Evolutionary conservation across 2,113 vertebrate genomes (phyloP).

Genomic region (Fregata magnificens): DNA sequence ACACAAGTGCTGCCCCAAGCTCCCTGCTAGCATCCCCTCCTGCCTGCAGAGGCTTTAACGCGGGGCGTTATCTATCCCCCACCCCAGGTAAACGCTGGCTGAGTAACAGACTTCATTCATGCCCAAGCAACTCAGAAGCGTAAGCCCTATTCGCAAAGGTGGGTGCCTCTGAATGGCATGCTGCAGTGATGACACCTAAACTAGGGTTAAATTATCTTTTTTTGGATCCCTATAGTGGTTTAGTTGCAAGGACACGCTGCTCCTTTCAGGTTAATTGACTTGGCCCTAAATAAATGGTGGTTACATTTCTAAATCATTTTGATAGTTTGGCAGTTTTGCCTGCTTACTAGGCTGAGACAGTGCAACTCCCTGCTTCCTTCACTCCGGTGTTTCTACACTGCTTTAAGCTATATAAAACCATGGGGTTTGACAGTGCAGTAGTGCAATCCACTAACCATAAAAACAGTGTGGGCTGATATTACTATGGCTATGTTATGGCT

Average conservation of each 20-base stretch:
- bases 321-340: neutral
- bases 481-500: neutral
- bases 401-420: neutral
- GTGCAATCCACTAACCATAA: neutral
- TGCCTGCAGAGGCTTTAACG: fast-evolving
- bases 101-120: neutral
- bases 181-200: neutral
- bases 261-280: neutral
- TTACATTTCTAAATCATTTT: neutral
- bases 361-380: neutral
- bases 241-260: neutral
- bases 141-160: neutral
- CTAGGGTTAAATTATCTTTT: neutral
- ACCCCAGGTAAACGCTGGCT: fast-evolving
- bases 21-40: fast-evolving
- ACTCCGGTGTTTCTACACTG: neutral
- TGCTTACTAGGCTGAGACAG: neutral
- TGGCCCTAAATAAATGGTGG: neutral
- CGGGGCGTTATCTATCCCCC: fast-evolving
- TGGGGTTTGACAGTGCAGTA: neutral
- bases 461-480: neutral
- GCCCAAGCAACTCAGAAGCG: neutral
- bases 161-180: neutral
- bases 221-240: neutral
- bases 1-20: fast-evolving